A percentile compares a stretch with the other conserved stretches of the same genome.
phyloP scores from a whole-genome alignment of 2,888 invertebrate species.

The Tinea semifulvella region DNA sequence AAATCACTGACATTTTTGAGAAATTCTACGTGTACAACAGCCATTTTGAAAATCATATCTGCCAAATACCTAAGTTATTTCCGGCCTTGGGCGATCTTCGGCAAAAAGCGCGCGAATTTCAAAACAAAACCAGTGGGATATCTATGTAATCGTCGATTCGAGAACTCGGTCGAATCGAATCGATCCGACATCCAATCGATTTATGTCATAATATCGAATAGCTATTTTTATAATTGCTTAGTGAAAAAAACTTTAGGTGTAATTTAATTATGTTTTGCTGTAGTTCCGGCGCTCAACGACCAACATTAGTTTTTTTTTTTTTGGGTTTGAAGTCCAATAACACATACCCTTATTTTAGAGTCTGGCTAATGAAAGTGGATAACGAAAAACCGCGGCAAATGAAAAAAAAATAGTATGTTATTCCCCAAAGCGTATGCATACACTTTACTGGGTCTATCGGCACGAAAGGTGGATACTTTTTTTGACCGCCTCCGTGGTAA shows the following conservation, averaged over 20 bases:
- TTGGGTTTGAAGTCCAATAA: not conserved
- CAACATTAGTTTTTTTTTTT: too few species aligned
- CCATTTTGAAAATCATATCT: too few species aligned
- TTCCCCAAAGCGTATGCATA: too few species aligned
- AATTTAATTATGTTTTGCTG: not conserved
- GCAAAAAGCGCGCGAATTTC: not conserved
- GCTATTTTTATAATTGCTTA: slow-evolving; percentile 6
- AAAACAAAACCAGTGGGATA: not conserved
- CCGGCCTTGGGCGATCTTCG: not conserved
- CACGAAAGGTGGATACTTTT: too few species aligned
- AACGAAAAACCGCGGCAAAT: not conserved
- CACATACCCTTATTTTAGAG: not conserved
- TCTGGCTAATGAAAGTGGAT: not conserved
- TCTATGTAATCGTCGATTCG: not conserved
- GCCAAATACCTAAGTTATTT: too few species aligned
- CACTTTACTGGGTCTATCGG: too few species aligned
- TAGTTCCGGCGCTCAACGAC: too few species aligned
- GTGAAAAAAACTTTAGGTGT: not conserved
- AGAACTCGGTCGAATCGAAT: slow-evolving; percentile 2
- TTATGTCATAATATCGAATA: slow-evolving; percentile 7
- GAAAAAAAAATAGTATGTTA: too few species aligned
- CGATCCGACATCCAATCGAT: not conserved
- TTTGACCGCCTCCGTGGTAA: too few species aligned
- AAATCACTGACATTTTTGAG: too few species aligned
- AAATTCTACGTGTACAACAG: not conserved